These are phyloP conservation scores for Leuciscus waleckii DNA, from an alignment of 2,797 vertebrate species.

Conservation along the genomic window DNA sequence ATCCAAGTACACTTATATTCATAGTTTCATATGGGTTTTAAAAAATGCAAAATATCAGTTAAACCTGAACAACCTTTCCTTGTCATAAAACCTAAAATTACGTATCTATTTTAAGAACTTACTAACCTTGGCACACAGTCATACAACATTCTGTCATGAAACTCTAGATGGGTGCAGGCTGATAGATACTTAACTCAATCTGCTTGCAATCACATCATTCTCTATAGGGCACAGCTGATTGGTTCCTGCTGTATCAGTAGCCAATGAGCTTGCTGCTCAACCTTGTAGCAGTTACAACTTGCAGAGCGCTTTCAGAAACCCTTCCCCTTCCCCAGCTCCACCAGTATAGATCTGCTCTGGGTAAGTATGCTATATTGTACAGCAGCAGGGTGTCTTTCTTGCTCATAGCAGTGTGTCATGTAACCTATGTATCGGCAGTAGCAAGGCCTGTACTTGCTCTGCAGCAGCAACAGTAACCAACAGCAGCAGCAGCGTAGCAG, in stretches of 20 bases:
- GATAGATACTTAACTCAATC: background rate
- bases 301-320: background rate
- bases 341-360: background rate
- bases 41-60: background rate
- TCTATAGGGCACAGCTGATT: no score
- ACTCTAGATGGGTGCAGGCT: background rate
- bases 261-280: background rate
- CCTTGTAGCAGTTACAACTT: background rate
- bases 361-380: background rate
- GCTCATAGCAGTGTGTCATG: background rate
- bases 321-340: background rate
- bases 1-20: background rate
- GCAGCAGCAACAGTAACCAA: no score
- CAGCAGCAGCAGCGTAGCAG: background rate
- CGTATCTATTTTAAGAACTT: background rate
- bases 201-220: no score
- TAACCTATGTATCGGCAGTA: background rate
- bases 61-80: background rate
- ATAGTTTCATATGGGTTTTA: background rate
- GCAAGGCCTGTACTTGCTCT: no score
- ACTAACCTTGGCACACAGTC: background rate
- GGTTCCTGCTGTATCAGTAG: background rate
- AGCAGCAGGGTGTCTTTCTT: background rate
- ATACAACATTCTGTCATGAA: background rate
- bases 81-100: background rate